Conservation (phyloP, 1,140 invertebrate genomes). For the Pectinophora gossypiella region DNA sequence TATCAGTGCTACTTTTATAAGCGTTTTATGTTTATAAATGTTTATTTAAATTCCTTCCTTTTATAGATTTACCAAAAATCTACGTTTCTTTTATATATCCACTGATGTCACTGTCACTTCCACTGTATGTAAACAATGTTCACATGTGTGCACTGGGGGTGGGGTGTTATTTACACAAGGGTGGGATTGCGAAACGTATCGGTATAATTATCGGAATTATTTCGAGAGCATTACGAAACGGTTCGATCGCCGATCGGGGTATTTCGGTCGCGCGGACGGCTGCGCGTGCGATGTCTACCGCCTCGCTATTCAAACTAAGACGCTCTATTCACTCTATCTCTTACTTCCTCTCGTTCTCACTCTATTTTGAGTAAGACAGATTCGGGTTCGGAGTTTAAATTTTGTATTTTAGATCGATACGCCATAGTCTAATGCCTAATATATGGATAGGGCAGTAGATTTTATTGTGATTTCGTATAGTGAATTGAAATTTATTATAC, state of each 20-base stretch:
- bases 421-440: too few species aligned
- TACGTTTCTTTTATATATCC: too few species aligned
- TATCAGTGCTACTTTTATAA: too few species aligned
- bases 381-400: not conserved
- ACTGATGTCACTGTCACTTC: not conserved
- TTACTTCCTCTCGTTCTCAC: not conserved
- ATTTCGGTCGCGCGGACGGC: slow-evolving; percentile 24
- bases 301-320: not conserved
- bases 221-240: slow-evolving; percentile 47
- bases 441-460: too few species aligned
- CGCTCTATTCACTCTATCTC: not conserved
- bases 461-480: slow-evolving; percentile 19
- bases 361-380: not conserved
- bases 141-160: not conserved
- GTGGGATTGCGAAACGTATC: slow-evolving; percentile 22
- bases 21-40: too few species aligned
- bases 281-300: slow-evolving; percentile 17
- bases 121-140: slow-evolving; percentile 12
- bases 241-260: slow-evolving; percentile 30
- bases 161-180: slow-evolving; percentile 18
- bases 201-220: not conserved
- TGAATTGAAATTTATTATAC: too few species aligned
- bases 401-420: not conserved
- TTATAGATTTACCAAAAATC: not conserved
- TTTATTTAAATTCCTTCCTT: too few species aligned